A percentile compares a stretch with the other conserved stretches of the same genome.
Evolutionary conservation across 1,140 invertebrate genomes (phyloP).

Genomic region (Brachionus calyciflorus): DNA sequence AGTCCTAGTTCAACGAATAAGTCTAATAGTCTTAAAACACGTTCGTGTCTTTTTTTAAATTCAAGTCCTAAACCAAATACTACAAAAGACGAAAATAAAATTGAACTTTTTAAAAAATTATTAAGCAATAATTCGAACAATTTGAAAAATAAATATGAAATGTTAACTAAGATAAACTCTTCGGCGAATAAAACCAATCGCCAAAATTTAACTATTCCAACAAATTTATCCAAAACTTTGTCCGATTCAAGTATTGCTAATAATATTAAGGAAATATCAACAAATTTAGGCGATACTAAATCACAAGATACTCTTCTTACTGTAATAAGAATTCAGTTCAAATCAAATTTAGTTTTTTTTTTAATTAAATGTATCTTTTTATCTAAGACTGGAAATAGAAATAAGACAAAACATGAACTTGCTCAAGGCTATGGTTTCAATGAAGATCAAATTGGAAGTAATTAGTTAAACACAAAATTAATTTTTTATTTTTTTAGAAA

Average conservation of each 20-base stretch:
- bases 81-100: not conserved
- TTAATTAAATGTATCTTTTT: not conserved
- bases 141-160: slow-evolving; percentile 18
- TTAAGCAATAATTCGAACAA: slow-evolving; percentile 1
- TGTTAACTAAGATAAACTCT: slow-evolving; percentile 11
- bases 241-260: not conserved
- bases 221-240: not conserved
- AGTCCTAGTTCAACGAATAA: no score
- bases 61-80: not conserved
- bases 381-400: not conserved
- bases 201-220: not conserved
- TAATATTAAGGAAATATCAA: not conserved
- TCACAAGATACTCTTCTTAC: not conserved
- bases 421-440: slow-evolving; percentile 32
- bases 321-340: not conserved
- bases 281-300: not conserved
- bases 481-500: not conserved
- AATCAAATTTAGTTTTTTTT: not conserved
- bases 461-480: not conserved
- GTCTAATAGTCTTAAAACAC: no score
- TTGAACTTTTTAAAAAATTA: not conserved
- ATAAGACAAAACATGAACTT: slow-evolving; percentile 42
- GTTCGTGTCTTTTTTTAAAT: no score
- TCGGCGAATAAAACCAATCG: no score
- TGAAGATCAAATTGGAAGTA: slow-evolving; percentile 46